phyloP scores from a whole-genome alignment of 1,140 invertebrate genomes.

The Cydia splendana region DNA sequence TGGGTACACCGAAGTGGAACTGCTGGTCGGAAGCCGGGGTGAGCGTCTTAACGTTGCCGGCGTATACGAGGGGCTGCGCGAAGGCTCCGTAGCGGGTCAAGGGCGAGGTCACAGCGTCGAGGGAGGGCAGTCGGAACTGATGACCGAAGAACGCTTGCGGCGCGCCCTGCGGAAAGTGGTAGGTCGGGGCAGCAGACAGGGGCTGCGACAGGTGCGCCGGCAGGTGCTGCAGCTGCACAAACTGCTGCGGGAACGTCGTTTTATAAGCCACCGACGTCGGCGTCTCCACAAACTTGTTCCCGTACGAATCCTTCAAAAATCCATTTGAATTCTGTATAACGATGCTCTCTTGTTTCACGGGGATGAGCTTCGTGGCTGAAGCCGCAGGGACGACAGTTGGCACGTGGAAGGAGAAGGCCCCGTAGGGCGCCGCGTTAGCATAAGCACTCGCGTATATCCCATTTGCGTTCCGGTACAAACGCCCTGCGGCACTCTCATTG shows the following conservation, averaged over 20 bases:
- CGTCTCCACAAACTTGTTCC: conserved; percentile 57
- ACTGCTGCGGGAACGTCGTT: conserved; percentile 64
- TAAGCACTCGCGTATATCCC: conserved; percentile 56
- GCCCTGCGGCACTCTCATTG: conserved; percentile 59
- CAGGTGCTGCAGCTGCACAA: conserved; percentile 64
- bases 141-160: conserved; percentile 56
- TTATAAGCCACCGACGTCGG: conserved; percentile 59
- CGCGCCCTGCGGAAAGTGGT: conserved; percentile 54
- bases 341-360: conserved; percentile 51
- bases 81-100: conserved; percentile 44
- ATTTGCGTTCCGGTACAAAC: conserved; percentile 57
- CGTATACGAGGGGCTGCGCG: conserved; percentile 49
- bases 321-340: conserved; percentile 56
- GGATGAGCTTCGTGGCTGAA: conserved; percentile 48
- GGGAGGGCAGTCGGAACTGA: conserved; percentile 48
- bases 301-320: conserved; percentile 69
- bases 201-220: conserved; percentile 68
- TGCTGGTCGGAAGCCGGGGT: conserved; percentile 39
- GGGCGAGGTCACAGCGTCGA: conserved; percentile 47
- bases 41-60: conserved; percentile 46
- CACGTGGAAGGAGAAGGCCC: conserved; percentile 60
- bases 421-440: conserved; percentile 63
- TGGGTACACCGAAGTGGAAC: conserved; percentile 39
- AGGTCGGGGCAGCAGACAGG: conserved; percentile 50
- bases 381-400: conserved; percentile 48